Base-by-base conservation (phyloP, 2,113 vertebrate species). In the Eptesicus fuscus region DNA sequence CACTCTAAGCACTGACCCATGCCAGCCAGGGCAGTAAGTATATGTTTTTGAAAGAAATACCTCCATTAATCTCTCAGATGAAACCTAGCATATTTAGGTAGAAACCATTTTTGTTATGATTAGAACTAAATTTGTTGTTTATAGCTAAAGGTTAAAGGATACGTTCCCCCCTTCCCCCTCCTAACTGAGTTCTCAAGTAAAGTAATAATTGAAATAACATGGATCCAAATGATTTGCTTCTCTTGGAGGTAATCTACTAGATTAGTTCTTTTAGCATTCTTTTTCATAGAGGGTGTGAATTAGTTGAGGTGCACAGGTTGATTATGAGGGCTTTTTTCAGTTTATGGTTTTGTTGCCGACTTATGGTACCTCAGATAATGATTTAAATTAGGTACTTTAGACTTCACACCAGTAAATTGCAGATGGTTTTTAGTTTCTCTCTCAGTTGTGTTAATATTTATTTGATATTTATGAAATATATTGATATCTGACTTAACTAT, bases 391-490 rank as follows among this genome's bases (percentile, higher is more conserved):
- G n/a, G 16, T 74, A 14, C 56, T 88, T 94, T 23, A 53, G 11
- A 90, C 92, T 90, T 93, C 25, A 92, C 35, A 78, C 20, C 10
- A 69, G 28, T 95, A 91, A 87, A 79, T 30, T 71, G 59, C 28
- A 78, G 32, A 30, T 40, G 14, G 10, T 51, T 83, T 94, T 92
- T n/a, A 82, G 2, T 88, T 94, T 94, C 35, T 76, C 47, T 69
- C 9, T 69, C 23, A 76, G 25, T 49, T n/a, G 7, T 73, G 5
- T 88, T 37, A 80, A 74, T n/a, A 37, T 84, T 51, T 61, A 88
- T 80, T 93, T 96, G 47, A 56, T 92, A 51, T 73, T 86, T 84
- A 10, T 88, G 35, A 94, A 90, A 25, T 89, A 28, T 61, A 42
- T 83, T 96, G 80, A 35, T 91, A 77, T 37, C 12, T 2, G 56